These are phyloP conservation scores for Manis javanica DNA, from an alignment of 2,797 vertebrate genomes.

Conservation along the genomic window DNA sequence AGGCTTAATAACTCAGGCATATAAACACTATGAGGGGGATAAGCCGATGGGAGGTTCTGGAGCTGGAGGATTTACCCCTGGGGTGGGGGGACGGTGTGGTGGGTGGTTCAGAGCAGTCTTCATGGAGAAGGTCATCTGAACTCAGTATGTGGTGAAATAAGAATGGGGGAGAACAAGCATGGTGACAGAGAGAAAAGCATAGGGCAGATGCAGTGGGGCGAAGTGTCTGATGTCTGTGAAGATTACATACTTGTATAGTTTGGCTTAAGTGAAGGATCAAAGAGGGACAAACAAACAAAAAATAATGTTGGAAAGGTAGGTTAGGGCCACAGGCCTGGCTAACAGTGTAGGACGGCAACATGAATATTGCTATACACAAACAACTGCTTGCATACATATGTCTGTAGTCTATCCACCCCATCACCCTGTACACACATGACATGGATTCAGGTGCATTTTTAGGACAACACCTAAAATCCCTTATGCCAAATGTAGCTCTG, in stretches of 20 bases:
- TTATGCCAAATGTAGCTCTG: not conserved
- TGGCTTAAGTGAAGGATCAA: not conserved
- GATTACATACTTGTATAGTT: not conserved
- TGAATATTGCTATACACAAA: not conserved
- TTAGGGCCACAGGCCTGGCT: not conserved
- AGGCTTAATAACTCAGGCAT: not conserved
- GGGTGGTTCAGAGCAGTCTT: not conserved
- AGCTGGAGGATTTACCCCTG: not conserved
- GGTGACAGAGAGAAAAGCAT: not conserved
- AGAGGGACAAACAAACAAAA: not conserved
- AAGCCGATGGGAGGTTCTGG: not conserved
- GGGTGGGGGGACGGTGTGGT: rapidly evolving
- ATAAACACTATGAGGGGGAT: not conserved
- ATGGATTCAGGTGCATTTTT: not conserved
- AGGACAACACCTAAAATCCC: not conserved
- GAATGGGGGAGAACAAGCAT: not conserved
- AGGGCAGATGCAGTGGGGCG: rapidly evolving
- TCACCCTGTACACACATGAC: not conserved
- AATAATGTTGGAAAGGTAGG: not conserved
- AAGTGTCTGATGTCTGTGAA: not conserved
- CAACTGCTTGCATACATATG: rapidly evolving
- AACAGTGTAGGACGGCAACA: not conserved
- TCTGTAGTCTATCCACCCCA: not conserved
- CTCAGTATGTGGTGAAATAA: not conserved
- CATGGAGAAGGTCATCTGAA: not conserved